phyloP scores from a whole-genome alignment of 2,888 invertebrate species.

The Drosophila paracracens region DNA sequence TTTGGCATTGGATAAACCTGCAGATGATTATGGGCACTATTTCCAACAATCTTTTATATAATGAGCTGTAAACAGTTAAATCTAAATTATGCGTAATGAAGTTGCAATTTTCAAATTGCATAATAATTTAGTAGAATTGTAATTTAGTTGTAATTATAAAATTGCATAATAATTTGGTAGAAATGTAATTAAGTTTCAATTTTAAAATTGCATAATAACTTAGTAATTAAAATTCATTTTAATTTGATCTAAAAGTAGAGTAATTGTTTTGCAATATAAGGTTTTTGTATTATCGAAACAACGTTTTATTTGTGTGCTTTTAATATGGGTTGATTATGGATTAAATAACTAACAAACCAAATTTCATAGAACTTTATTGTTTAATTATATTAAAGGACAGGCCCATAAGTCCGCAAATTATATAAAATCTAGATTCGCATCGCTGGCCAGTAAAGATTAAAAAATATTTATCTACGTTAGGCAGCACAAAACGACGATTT shows the following conservation, averaged over 20 bases:
- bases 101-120: not conserved
- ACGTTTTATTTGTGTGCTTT: not conserved
- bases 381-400: not conserved
- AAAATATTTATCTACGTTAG: not conserved
- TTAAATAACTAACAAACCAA: no score
- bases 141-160: not conserved
- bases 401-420: no score
- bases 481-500: not conserved
- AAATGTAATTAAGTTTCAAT: not conserved
- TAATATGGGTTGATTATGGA: not conserved
- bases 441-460: not conserved
- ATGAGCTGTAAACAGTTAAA: not conserved
- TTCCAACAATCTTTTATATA: not conserved
- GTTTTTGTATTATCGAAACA: not conserved
- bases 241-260: not conserved
- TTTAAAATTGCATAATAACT: not conserved
- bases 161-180: not conserved
- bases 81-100: not conserved
- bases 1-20: not conserved
- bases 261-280: not conserved
- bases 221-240: not conserved
- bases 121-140: no score
- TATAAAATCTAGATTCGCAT: no score
- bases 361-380: no score
- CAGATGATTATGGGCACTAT: not conserved